A percentile compares a stretch with the other conserved stretches of the same genome.
These are phyloP conservation scores for Chaetops frenatus DNA, from an alignment of 2,113 vertebrate species.

Conservation along the genomic window DNA sequence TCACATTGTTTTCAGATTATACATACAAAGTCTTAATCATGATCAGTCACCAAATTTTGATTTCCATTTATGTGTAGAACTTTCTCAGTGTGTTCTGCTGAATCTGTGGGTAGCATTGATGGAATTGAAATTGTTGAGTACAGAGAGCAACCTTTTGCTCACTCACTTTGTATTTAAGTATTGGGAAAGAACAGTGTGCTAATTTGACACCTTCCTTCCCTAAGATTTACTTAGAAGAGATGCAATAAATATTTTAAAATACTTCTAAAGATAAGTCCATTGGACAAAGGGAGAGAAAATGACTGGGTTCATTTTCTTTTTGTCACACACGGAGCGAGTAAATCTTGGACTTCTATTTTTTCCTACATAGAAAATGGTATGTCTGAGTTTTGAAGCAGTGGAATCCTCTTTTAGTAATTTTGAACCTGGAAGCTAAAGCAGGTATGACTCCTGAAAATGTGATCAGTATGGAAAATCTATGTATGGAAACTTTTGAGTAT, in stretches of 20 bases:
- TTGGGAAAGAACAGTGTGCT: background rate
- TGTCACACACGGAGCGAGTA: background rate
- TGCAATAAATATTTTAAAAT: background rate
- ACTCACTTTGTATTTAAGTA: background rate
- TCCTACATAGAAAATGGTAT: accelerated
- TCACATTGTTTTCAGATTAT: background rate
- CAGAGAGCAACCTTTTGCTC: background rate
- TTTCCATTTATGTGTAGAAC: background rate
- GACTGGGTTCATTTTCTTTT: background rate
- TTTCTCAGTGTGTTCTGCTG: background rate
- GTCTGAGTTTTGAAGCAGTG: background rate
- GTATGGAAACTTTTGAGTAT: background rate
- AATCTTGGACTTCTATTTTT: background rate
- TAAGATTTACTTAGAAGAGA: background rate
- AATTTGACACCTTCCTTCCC: background rate
- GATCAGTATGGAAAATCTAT: background rate
- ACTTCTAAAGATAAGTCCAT: background rate
- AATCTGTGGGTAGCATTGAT: background rate
- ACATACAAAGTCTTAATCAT: background rate
- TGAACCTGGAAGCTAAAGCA: background rate
- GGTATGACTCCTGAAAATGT: background rate
- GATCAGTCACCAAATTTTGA: background rate
- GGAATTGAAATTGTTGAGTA: background rate
- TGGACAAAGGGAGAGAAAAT: background rate
- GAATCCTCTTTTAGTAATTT: background rate